phyloP scores from a whole-genome alignment of 2,113 vertebrate genomes.

The Suricata suricatta region DNA sequence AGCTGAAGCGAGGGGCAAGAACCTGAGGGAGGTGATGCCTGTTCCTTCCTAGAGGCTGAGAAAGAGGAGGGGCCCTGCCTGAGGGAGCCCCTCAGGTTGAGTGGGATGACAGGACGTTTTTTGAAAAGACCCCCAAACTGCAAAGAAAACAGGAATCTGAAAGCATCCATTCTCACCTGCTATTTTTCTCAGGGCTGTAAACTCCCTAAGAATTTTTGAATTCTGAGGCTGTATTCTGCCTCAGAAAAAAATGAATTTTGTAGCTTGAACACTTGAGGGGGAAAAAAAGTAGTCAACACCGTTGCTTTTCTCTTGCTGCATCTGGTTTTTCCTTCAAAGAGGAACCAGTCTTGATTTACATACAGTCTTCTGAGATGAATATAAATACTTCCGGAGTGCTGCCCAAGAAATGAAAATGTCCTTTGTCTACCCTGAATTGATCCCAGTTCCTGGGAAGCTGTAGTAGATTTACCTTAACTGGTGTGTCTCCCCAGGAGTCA shows the following conservation, averaged over 20 bases:
- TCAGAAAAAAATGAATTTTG: conserved; percentile 18
- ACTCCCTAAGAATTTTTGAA: background rate
- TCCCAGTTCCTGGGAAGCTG: background rate
- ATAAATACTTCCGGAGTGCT: background rate
- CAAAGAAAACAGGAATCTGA: background rate
- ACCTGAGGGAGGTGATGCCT: background rate
- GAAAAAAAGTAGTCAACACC: background rate
- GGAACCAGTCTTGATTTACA: conserved; percentile 1
- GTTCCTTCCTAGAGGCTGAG: background rate
- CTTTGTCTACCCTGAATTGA: background rate
- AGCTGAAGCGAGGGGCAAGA: background rate
- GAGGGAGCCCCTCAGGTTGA: background rate
- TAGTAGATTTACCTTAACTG: background rate
- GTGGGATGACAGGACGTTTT: background rate
- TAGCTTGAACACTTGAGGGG: background rate
- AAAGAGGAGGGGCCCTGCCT: background rate
- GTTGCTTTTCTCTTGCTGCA: background rate
- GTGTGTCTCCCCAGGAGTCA: background rate
- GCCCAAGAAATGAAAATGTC: background rate
- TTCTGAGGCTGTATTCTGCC: background rate
- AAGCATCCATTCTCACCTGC: background rate
- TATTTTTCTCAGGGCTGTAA: background rate
- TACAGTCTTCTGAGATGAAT: background rate
- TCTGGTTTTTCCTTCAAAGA: background rate
- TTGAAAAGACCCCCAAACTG: background rate